These are phyloP conservation scores for Prosapia bicincta DNA, from an alignment of 2,888 invertebrate species.

Conservation along the genomic window DNA sequence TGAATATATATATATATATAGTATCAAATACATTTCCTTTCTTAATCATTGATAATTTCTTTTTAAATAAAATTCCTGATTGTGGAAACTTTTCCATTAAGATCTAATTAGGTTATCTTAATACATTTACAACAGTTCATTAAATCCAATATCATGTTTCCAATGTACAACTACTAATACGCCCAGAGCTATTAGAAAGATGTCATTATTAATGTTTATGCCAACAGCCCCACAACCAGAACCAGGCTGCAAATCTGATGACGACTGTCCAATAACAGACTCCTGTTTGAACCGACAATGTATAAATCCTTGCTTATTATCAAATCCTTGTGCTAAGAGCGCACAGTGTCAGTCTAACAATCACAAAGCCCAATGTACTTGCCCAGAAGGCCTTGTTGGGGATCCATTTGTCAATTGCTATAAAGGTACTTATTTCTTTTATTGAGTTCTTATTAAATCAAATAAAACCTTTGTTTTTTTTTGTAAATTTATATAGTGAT, in stretches of 20 bases:
- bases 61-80: no score
- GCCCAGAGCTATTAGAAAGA: background rate
- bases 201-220: slow-evolving; percentile 11
- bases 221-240: slow-evolving; percentile 25
- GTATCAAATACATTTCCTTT: no score
- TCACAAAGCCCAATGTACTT: slow-evolving; percentile 74
- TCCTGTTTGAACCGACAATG: slow-evolving; percentile 70
- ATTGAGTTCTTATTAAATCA: background rate
- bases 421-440: slow-evolving; percentile 44
- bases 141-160: no score
- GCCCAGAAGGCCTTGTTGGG: slow-evolving; percentile 68
- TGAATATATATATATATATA: no score
- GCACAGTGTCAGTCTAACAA: slow-evolving; percentile 73
- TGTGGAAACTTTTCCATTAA: no score
- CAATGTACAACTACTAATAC: no score
- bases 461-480: no score
- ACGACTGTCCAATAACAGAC: slow-evolving; percentile 68
- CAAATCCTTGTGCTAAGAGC: slow-evolving; percentile 70
- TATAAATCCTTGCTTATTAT: slow-evolving; percentile 67
- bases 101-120: no score
- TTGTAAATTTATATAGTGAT: no score
- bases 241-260: slow-evolving; percentile 64
- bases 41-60: no score
- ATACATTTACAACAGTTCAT: no score
- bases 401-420: slow-evolving; percentile 80